Conservation (phyloP, 35 echinoderm and acorn worm species). For the Apostichopus californicus region DNA sequence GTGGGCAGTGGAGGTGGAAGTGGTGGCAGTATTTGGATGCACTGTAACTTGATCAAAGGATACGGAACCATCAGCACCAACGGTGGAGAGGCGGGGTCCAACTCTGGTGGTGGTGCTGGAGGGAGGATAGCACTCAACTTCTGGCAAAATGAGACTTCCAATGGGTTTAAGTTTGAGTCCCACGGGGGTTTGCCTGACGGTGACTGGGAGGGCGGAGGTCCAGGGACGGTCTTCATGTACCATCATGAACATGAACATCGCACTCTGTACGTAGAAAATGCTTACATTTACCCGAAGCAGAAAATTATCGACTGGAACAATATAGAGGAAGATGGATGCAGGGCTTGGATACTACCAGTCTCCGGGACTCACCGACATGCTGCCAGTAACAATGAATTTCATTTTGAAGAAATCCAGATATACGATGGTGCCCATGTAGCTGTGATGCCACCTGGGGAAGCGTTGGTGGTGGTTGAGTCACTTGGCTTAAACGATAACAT, state of each 20-base stretch:
- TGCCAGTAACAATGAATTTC: slow-evolving; percentile 70
- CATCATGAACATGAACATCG: slow-evolving; percentile 80
- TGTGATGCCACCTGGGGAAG: slow-evolving; percentile 46
- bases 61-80: slow-evolving; percentile 83
- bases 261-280: slow-evolving; percentile 85
- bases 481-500: background rate
- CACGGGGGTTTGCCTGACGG: slow-evolving; percentile 72
- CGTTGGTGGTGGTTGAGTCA: slow-evolving; percentile 12
- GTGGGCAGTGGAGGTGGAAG: slow-evolving; percentile 71
- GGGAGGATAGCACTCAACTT: slow-evolving; percentile 82
- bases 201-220: slow-evolving; percentile 86
- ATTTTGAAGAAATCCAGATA: slow-evolving; percentile 92
- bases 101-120: slow-evolving; percentile 84
- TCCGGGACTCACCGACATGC: slow-evolving; percentile 81
- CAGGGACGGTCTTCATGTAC: slow-evolving; percentile 89
- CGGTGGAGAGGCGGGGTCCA: slow-evolving; percentile 64
- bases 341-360: slow-evolving; percentile 80
- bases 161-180: slow-evolving; percentile 85
- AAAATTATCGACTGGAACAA: slow-evolving; percentile 87
- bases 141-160: slow-evolving; percentile 68
- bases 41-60: slow-evolving; percentile 83
- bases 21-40: slow-evolving; percentile 96
- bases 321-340: slow-evolving; percentile 86
- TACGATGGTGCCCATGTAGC: slow-evolving; percentile 87
- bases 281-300: slow-evolving; percentile 46